These are phyloP conservation scores for Alfaro cultratus DNA, from an alignment of 2,797 vertebrate species.

Conservation along the genomic window DNA sequence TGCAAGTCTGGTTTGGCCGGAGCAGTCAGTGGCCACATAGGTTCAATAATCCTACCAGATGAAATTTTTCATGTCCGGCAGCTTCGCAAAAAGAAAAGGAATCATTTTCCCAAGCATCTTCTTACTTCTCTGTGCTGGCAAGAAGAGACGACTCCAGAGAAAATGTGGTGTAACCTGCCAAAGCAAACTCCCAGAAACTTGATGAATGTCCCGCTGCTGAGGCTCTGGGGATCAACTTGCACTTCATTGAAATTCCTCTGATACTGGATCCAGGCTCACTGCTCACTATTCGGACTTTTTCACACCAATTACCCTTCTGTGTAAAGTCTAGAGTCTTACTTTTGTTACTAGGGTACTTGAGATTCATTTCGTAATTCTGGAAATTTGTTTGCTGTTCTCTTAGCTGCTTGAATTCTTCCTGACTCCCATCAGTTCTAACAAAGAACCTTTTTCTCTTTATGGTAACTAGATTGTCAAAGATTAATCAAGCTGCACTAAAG, in stretches of 20 bases:
- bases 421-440: neutral
- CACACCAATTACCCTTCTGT: conserved; percentile 28
- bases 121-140: conserved; percentile 55
- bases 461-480: conserved; percentile 24
- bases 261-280: conserved; percentile 43
- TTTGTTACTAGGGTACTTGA: conserved; percentile 2
- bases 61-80: conserved; percentile 57
- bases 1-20: conserved; percentile 9
- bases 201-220: conserved; percentile 52
- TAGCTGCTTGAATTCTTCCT: neutral
- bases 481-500: conserved; percentile 7
- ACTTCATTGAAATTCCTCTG: conserved; percentile 68
- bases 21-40: conserved; percentile 55
- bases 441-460: neutral
- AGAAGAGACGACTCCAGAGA: conserved; percentile 34
- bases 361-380: conserved; percentile 11
- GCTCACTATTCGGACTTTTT: conserved; percentile 19
- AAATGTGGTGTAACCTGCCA: conserved; percentile 57
- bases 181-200: conserved; percentile 70
- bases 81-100: conserved; percentile 26
- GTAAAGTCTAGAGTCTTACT: conserved; percentile 7
- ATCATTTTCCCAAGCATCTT: conserved; percentile 67
- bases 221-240: conserved; percentile 55
- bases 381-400: conserved; percentile 14
- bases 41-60: conserved; percentile 61